Conservation (phyloP, 2,888 invertebrate species). For the Eledona agricola region DNA sequence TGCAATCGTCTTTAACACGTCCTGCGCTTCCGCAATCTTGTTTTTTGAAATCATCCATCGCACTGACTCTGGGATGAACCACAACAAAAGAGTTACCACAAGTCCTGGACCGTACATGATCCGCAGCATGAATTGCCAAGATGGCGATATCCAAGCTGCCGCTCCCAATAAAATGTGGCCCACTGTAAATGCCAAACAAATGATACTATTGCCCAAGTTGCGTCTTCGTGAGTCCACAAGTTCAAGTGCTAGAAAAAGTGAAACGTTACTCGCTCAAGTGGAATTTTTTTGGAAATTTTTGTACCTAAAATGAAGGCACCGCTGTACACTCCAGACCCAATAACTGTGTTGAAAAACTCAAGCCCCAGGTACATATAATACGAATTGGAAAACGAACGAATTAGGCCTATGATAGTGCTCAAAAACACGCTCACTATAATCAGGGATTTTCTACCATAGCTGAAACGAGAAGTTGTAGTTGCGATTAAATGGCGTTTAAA, state of each 20-base stretch:
- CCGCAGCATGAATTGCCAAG: constrained; percentile 73
- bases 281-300: too few species aligned
- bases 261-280: not conserved
- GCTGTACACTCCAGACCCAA: constrained; percentile 74
- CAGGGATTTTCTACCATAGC: constrained; percentile 69
- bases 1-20: constrained; percentile 69
- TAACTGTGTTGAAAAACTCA: constrained; percentile 74
- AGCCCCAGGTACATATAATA: constrained; percentile 74
- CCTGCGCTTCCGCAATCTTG: constrained; percentile 65
- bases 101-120: constrained; percentile 73
- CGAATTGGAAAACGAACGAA: constrained; percentile 72
- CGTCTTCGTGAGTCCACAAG: constrained; percentile 74
- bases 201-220: constrained; percentile 73
- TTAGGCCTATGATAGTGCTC: constrained; percentile 72
- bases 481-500: not conserved
- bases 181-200: constrained; percentile 73
- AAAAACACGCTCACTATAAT: constrained; percentile 66
- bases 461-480: constrained; percentile 43
- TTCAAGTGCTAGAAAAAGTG: constrained; percentile 69
- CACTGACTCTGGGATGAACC: constrained; percentile 74
- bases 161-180: constrained; percentile 72
- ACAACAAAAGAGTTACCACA: constrained; percentile 71
- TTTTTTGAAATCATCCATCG: constrained; percentile 76
- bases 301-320: constrained; percentile 77
- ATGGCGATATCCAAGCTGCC: constrained; percentile 69